Base-by-base conservation (phyloP, 1,140 invertebrate species). In the Nixonia krombeini region DNA sequence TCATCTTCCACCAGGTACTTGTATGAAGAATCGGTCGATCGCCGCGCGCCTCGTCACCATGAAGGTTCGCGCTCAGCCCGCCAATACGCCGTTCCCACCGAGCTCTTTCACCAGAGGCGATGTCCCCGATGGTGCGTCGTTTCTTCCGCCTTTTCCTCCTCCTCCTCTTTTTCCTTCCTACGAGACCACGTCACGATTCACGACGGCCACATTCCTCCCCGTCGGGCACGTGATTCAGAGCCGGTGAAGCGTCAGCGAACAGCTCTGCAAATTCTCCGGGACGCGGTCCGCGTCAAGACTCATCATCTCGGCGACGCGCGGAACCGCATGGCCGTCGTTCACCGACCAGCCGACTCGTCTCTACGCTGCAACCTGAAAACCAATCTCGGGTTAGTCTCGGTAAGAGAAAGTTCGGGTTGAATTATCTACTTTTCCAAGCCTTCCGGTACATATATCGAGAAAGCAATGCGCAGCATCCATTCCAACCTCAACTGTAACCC, bases 31-130 rank as follows among this genome's bases (percentile, higher is more conserved):
- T 64, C 40, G 28, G 44, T 52, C 44, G 42, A 56, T 50, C 61
- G 42, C 44, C 56, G 45, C 57, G 56, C 55, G 52, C 68, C 42
- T 64, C 51, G 63, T 68, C 46, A 71, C 59, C 68, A 73, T 73
- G 50, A 71, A 73, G 61, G 55, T 71, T 67, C 53, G 51, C 67
- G 57, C 63, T 66, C 62, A 63, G 62, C n/a, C n/a, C n/a, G 45
- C 67, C 62, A 52, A 66, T 57, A 70, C 62, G 49, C 33, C 66
- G 52, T 58, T 62, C 59, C 59, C 56, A 46, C 62, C 64, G 62
- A 57, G 64, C 57, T 61, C 64, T 57, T 62, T 57, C 57, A 52
- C 64, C 57, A 52, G 46, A 56, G 51, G 33, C 53, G 59, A 65
- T 68, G 56, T 52, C 29, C 52, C 49, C 66, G 61, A 61, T 70